Evolutionary conservation across 1,140 invertebrate species (phyloP).

Genomic region (Lepidotrigona ventralis): DNA sequence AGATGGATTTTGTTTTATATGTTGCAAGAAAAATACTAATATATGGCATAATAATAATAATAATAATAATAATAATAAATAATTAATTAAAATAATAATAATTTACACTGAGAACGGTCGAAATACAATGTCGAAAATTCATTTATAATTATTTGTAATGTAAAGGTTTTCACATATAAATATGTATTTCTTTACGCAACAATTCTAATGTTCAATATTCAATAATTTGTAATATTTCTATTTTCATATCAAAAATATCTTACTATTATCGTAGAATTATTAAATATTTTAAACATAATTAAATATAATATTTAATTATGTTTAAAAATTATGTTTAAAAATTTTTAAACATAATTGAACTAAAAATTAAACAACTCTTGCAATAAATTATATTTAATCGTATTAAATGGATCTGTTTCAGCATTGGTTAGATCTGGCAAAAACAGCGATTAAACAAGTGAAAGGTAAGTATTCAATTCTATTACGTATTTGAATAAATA

Average conservation of each 20-base stretch:
- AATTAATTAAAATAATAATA: background rate
- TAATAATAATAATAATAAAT: too few species aligned
- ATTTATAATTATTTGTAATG: too few species aligned
- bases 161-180: too few species aligned
- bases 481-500: background rate
- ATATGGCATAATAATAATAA: too few species aligned
- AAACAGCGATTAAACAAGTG: conserved; percentile 96
- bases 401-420: conserved; percentile 81
- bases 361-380: background rate
- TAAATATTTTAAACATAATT: background rate
- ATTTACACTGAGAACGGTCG: background rate
- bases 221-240: background rate
- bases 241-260: background rate
- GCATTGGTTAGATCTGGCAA: conserved; percentile 98
- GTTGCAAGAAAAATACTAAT: too few species aligned
- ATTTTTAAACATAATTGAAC: background rate
- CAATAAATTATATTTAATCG: conserved; percentile 25
- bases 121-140: too few species aligned
- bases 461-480: conserved; percentile 87
- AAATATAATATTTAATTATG: background rate
- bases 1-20: too few species aligned
- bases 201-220: too few species aligned
- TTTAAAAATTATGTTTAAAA: background rate
- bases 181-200: too few species aligned
- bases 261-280: background rate